Base-by-base conservation (phyloP, 2,888 invertebrate genomes). In the Apamea crenata region DNA sequence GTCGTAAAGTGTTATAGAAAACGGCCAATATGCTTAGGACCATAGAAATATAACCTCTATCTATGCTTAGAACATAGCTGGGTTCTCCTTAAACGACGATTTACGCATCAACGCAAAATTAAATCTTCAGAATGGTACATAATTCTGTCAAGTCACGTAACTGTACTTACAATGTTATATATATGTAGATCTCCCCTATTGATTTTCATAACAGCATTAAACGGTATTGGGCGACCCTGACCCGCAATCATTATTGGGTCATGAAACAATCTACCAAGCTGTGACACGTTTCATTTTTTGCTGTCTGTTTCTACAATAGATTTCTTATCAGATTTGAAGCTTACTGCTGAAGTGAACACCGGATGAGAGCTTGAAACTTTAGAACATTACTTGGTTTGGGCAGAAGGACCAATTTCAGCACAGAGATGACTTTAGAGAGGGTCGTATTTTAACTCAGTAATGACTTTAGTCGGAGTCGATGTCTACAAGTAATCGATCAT, bases 221-320 rank as follows among this genome's bases (percentile, higher is more conserved):
- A 68, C 67, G 74, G 12, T 67, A 79, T 79, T 74, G 18, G 53
- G 44, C 74, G 76, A 61, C 85, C 85, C 25, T 84, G 85, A 80
- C 85, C 76, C 36, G 70, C 56, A 65, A 47, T 76, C 47, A 75
- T 84, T 87, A 84, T 87, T 85, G 56, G 87, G 80, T 79, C 80
- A 85, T 76, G 70, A 69, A 61, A 56, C 63, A 67, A 56, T 86
- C 29, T 74, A 71, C 44, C 32, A 53, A 61, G 44, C 59, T 50
- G 70, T 67, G 63, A 74, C 63, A 72, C 14, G 40, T 53, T 36
- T n/a, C 10, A 36, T 68, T 84, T 50, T 79, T 50, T 74, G 61
- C n/a, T 36, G 32, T 65, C 36, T 56, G 47, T 4, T 68, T 32
- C 18, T 47, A 63, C 77, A 29, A 66, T 21, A 70, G 7, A 53